Evolutionary conservation across 2,888 invertebrate genomes (phyloP), one percentile per base, ranked within the genome.

Genomic region (Parthenolecanium corni): DNA sequence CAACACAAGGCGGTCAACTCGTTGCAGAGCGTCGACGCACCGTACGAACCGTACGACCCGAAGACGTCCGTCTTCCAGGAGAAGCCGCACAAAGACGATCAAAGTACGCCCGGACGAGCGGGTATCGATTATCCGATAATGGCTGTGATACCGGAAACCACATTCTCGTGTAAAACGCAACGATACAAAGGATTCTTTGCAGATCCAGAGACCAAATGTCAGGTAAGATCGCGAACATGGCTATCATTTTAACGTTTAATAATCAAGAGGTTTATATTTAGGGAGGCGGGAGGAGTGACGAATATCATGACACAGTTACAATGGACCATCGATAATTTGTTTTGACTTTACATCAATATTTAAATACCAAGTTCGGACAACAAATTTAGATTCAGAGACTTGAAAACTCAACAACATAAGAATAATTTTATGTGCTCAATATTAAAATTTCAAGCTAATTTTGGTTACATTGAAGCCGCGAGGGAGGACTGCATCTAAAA

Each of bases 161-260:
- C 76, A 67, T 90, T 90, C 72, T 82, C 82, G 71, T 91, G 90
- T 74, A 86, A 86, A 70, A 81, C 85, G 65, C 90, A 91, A 72
- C 78, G 90, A 23, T 90, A 91, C 74, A 90, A 90, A 71, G 90
- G 90, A 65, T 91, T 90, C 76, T 90, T 90, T 70, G 90, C 89
- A 2, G 90, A 91, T 75, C 86, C 89, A 12, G 86, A 86, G 69
- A 88, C 90, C 5, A 81, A 84, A 69, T 91, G 90, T 72, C 90
- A 91, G 80, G 86, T 85, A 74, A 72, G 69, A 68, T 62, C 1
- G 51, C 18, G 9, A 9, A n/a, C n/a, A n/a, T n/a, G n/a, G n/a
- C n/a, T n/a, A n/a, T n/a, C 11, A 31, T 16, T 21, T 49, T 16
- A 6, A 21, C 18, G 49, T 31, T 31, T 31, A 9, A 31, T n/a